Evolutionary conservation across 2,113 vertebrate species (phyloP).

Genomic region (zebrafish (Danio rerio)): DNA sequence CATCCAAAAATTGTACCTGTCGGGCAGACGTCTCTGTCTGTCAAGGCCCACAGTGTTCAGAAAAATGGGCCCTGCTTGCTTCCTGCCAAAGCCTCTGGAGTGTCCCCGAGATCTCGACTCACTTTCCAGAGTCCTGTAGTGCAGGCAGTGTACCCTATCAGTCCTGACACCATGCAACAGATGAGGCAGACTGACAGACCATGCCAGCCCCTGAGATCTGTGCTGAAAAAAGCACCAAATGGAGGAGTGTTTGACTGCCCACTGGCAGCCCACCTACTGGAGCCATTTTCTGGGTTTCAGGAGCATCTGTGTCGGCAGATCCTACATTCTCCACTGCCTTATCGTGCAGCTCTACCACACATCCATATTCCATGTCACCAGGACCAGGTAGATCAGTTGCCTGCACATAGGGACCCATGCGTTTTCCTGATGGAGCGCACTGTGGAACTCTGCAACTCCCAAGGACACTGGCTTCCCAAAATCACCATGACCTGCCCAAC

Average conservation of each 20-base stretch:
- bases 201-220: slow-evolving; percentile 36
- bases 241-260: too few relatives aligned
- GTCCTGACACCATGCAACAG: slow-evolving; percentile 31
- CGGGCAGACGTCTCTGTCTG: slow-evolving; percentile 1
- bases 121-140: slow-evolving; percentile 51
- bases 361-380: not conserved
- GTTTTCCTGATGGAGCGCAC: slow-evolving; percentile 43
- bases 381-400: not conserved
- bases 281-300: slow-evolving; percentile 54
- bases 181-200: slow-evolving; percentile 25
- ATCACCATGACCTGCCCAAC: slow-evolving; percentile 63
- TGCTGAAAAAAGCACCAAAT: slow-evolving; percentile 34
- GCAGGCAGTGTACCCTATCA: slow-evolving; percentile 41
- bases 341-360: slow-evolving; percentile 5
- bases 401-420: not conserved
- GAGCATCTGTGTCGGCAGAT: slow-evolving; percentile 55
- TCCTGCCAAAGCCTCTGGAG: not conserved
- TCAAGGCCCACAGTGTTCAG: slow-evolving; percentile 30
- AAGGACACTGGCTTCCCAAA: slow-evolving; percentile 49
- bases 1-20: slow-evolving; percentile 27
- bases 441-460: slow-evolving; percentile 48
- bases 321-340: slow-evolving; percentile 49
- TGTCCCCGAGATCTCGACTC: slow-evolving; percentile 33
- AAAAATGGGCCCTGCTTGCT: slow-evolving; percentile 14
- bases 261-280: slow-evolving; percentile 49